These are phyloP conservation scores for Pteria penguin DNA, from an alignment of 2,888 invertebrate genomes.

Conservation along the genomic window DNA sequence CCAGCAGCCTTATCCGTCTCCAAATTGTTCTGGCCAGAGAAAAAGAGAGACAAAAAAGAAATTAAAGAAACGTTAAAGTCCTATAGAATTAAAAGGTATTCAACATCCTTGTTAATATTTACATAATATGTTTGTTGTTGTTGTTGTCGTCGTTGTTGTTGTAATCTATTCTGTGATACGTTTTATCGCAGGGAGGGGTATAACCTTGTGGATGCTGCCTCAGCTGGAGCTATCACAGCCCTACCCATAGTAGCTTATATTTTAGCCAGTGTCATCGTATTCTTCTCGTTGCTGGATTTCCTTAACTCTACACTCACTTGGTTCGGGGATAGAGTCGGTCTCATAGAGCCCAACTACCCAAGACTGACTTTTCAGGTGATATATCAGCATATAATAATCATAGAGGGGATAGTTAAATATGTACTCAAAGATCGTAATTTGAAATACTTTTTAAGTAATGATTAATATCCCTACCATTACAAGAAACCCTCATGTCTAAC, in stretches of 20 bases:
- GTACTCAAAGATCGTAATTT: no score
- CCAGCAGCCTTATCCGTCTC: constrained; percentile 94
- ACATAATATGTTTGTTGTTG: no score
- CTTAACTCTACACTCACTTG: constrained; percentile 62
- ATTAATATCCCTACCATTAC: no score
- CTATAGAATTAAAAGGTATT: constrained; percentile 16
- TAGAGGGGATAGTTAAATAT: no score
- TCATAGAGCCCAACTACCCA: constrained; percentile 55
- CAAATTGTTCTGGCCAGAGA: constrained; percentile 94
- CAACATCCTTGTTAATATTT: no score
- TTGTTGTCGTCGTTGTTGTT: no score
- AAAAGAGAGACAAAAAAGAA: constrained; percentile 11
- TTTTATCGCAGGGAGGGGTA: constrained; percentile 56
- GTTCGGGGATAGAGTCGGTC: constrained; percentile 63
- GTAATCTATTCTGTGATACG: no score
- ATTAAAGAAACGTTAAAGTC: neutral
- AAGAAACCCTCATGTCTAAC: no score
- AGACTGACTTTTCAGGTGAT: constrained; percentile 62
- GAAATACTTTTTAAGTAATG: no score
- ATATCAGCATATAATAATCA: no score
- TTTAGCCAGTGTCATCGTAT: constrained; percentile 64
- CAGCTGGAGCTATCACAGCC: constrained; percentile 61
- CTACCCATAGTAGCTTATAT: constrained; percentile 61
- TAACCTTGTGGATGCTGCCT: constrained; percentile 64
- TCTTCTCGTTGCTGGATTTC: constrained; percentile 63